A percentile compares a stretch with the other conserved stretches of the same genome.
Conservation (phyloP, 1,140 invertebrate species). For the Trissolcus basalis region DNA sequence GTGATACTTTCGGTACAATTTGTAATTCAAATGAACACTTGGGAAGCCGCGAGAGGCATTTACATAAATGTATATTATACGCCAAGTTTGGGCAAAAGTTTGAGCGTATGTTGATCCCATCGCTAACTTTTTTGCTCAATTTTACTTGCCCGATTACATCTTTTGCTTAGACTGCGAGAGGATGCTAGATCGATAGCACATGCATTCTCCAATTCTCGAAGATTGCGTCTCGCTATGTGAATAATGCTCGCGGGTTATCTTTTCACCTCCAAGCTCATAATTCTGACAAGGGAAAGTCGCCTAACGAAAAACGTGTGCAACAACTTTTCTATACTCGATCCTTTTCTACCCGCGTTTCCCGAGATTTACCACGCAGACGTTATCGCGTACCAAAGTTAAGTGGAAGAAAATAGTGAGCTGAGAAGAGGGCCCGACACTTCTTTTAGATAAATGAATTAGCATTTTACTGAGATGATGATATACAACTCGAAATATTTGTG, state of each 20-base stretch:
- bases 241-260: slow-evolving; percentile 73
- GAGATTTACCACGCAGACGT: slow-evolving; percentile 59
- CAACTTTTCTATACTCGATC: slow-evolving; percentile 61
- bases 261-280: slow-evolving; percentile 72
- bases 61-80: slow-evolving; percentile 46
- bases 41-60: slow-evolving; percentile 22
- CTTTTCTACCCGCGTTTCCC: slow-evolving; percentile 35
- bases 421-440: slow-evolving; percentile 55
- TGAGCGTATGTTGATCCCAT: slow-evolving; percentile 43
- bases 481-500: too few species aligned
- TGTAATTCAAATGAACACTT: slow-evolving; percentile 35
- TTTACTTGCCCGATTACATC: slow-evolving; percentile 33
- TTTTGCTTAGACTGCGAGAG: slow-evolving; percentile 4
- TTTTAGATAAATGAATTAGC: not conserved
- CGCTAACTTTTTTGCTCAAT: slow-evolving; percentile 45
- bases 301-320: slow-evolving; percentile 72
- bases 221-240: slow-evolving; percentile 63
- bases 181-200: slow-evolving; percentile 58
- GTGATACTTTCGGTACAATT: too few species aligned
- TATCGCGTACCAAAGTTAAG: slow-evolving; percentile 72
- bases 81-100: slow-evolving; percentile 34
- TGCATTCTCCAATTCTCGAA: slow-evolving; percentile 60
- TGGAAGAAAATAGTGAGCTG: slow-evolving; percentile 72
- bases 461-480: slow-evolving; percentile 47
- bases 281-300: slow-evolving; percentile 55